phyloP scores from a whole-genome alignment of 2,797 vertebrate species.

The Lerista edwardsae region DNA sequence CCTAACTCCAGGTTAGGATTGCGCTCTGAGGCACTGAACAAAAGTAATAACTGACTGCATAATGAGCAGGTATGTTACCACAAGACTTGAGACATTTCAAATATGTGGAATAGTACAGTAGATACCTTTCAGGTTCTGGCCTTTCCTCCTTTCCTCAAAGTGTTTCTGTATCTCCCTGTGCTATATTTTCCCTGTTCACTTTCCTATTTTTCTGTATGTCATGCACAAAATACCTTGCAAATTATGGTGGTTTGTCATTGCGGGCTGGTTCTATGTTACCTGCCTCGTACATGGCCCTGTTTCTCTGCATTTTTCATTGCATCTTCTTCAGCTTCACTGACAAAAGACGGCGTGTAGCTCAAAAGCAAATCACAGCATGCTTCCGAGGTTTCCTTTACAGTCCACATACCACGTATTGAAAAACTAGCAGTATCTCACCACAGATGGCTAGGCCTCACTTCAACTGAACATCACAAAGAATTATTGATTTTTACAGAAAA shows the following conservation, averaged over 20 bases:
- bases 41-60: background rate
- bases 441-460: background rate
- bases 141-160: background rate
- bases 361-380: background rate
- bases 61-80: background rate
- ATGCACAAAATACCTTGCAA: background rate
- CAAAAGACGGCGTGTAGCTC: background rate
- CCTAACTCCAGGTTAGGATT: too few species aligned
- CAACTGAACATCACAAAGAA: background rate
- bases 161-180: background rate
- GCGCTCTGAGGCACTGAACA: background rate
- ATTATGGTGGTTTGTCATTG: background rate
- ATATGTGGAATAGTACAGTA: background rate
- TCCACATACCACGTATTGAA: background rate
- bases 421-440: background rate
- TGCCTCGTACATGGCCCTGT: background rate
- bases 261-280: background rate
- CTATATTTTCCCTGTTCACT: background rate
- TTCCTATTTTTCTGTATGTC: background rate
- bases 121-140: background rate
- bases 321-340: background rate
- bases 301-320: background rate
- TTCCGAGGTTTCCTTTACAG: background rate
- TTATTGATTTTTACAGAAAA: too few species aligned
- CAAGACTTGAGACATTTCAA: constrained; percentile 8